Percentiles rank a stretch among this genome's conserved stretches.
Conservation (phyloP, 2,113 vertebrate species). For the Camelus bactrianus region DNA sequence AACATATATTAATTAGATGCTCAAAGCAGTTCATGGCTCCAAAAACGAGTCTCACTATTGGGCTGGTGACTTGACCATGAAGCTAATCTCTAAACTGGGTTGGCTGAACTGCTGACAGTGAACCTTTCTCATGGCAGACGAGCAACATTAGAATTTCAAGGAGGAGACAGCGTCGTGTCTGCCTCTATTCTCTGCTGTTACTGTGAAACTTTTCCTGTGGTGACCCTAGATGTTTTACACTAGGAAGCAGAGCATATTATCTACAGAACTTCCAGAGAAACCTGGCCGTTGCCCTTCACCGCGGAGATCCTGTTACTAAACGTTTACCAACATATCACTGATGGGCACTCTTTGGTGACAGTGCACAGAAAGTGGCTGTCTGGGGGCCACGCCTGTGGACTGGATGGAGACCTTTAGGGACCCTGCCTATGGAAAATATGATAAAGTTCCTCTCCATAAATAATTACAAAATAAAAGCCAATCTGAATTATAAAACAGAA, state of each 20-base stretch:
- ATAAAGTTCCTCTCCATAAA: background rate
- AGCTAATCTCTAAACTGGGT: background rate
- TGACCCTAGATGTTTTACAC: background rate
- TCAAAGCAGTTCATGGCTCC: background rate
- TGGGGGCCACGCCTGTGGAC: rapidly evolving
- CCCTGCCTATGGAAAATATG: background rate
- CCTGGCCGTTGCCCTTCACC: background rate
- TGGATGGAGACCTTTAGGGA: background rate
- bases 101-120: background rate
- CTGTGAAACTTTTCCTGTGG: background rate
- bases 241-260: background rate
- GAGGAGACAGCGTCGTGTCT: background rate
- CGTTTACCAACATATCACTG: background rate
- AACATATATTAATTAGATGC: background rate
- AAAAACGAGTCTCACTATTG: background rate
- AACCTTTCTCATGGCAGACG: background rate
- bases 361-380: rapidly evolving
- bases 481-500: background rate
- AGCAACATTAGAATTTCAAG: background rate
- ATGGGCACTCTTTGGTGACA: background rate
- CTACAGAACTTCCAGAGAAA: background rate
- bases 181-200: background rate
- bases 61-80: background rate
- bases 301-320: background rate
- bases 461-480: background rate